A percentile compares a stretch with the other conserved stretches of the same genome.
Evolutionary conservation across 2,797 vertebrate genomes (phyloP).

Genomic region (Tauraco hartlaubi): DNA sequence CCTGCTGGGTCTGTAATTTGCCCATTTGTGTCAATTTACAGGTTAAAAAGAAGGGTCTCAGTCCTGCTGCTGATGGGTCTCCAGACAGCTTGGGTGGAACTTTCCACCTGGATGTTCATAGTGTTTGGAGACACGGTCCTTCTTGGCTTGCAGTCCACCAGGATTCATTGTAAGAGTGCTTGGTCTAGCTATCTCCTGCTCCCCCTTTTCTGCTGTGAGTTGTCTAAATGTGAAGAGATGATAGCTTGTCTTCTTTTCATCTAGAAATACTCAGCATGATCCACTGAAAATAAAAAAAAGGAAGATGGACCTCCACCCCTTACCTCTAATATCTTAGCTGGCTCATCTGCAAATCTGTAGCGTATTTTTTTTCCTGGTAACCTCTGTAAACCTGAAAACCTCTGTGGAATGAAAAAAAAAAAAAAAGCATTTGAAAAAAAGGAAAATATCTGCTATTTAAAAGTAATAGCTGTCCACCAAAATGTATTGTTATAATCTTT

Average conservation of each 20-base stretch:
- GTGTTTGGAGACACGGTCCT: background rate
- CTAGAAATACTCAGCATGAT: constrained; percentile 25
- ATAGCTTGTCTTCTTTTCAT: constrained; percentile 37
- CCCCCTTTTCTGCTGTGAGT: constrained; percentile 40
- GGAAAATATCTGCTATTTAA: background rate
- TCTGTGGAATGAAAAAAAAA: background rate
- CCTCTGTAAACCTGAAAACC: background rate
- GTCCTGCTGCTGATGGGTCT: constrained; percentile 26
- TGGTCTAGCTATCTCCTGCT: constrained; percentile 35
- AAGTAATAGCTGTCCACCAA: constrained; percentile 16
- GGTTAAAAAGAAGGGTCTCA: constrained; percentile 53
- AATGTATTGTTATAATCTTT: background rate
- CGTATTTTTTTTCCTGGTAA: background rate
- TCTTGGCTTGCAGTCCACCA: constrained; percentile 2
- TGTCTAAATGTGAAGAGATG: constrained; percentile 27
- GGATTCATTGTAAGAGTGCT: background rate
- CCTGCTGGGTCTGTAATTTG: constrained; percentile 45
- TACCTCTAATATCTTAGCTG: background rate
- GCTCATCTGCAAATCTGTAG: background rate
- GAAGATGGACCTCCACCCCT: background rate
- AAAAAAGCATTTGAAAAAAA: background rate
- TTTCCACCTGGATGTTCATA: constrained; percentile 1
- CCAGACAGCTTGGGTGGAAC: constrained; percentile 27
- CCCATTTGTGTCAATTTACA: constrained; percentile 61
- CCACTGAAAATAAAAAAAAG: background rate